These are phyloP conservation scores for Acropora yongei DNA, from an alignment of 64 coral and sea anemone species.

Conservation along the genomic window DNA sequence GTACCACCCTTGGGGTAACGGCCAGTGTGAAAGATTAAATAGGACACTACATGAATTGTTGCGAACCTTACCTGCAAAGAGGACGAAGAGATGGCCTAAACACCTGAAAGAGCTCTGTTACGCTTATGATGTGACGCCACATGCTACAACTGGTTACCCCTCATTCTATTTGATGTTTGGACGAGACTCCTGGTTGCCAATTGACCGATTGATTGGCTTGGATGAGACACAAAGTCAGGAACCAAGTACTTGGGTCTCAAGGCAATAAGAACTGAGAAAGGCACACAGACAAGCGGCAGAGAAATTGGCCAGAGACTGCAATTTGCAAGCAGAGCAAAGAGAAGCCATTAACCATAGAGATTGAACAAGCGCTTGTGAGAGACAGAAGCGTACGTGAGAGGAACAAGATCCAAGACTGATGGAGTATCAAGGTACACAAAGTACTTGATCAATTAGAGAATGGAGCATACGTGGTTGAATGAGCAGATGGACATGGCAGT, in stretches of 20 bases:
- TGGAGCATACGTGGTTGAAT: conserved; percentile 57
- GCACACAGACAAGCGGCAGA: conserved; percentile 35
- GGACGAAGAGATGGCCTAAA: background rate
- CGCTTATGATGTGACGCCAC: too few species aligned
- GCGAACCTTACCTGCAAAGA: conserved; percentile 21
- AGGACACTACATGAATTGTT: conserved; percentile 49
- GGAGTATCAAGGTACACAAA: conserved; percentile 55
- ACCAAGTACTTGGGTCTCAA: background rate
- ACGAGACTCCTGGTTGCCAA: background rate
- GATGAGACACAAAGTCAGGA: background rate
- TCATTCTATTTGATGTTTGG: too few species aligned
- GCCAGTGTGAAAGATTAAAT: conserved; percentile 59
- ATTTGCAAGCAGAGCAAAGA: conserved; percentile 18
- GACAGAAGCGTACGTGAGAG: conserved; percentile 13
- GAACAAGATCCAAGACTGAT: conserved; percentile 62
- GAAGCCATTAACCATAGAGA: background rate
- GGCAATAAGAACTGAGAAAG: background rate
- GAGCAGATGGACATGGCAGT: conserved; percentile 43
- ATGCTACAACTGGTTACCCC: too few species aligned
- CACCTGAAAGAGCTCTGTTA: conserved; percentile 9
- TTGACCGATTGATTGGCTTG: too few species aligned
- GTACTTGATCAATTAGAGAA: conserved; percentile 40
- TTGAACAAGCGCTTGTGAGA: conserved; percentile 22
- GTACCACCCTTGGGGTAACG: conserved; percentile 41
- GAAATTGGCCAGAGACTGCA: background rate